Conservation (phyloP, 2,888 invertebrate species). For the Nematopogon swammerdamellus region DNA sequence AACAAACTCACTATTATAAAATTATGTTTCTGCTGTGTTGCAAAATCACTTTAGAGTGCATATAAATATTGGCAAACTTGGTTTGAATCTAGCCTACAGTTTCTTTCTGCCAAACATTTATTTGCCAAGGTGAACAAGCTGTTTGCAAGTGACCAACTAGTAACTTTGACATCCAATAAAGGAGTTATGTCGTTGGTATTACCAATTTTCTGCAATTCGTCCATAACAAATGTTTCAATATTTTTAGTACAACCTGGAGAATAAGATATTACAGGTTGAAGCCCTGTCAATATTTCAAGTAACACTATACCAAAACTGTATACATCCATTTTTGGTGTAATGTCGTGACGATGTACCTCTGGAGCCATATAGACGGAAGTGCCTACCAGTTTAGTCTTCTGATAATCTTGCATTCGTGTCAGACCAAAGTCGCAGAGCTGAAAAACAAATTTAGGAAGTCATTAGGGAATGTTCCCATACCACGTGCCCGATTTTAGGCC, state of each 20-base stretch:
- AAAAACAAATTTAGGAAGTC: constrained; percentile 23
- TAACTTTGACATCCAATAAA: constrained; percentile 55
- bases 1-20: too few species aligned
- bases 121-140: constrained; percentile 52
- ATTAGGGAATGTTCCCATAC: too few species aligned
- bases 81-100: constrained; percentile 56
- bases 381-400: constrained; percentile 58
- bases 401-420: constrained; percentile 54
- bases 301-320: constrained; percentile 77
- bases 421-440: constrained; percentile 76
- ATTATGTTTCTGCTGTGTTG: too few species aligned
- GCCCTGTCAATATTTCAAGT: constrained; percentile 68
- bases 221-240: constrained; percentile 26
- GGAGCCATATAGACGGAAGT: constrained; percentile 76
- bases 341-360: constrained; percentile 65
- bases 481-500: too few species aligned
- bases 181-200: constrained; percentile 43
- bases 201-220: constrained; percentile 52
- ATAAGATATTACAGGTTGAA: constrained; percentile 58
- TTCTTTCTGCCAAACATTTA: constrained; percentile 55
- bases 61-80: constrained; percentile 38
- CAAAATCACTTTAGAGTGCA: too few species aligned
- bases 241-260: constrained; percentile 55
- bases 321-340: constrained; percentile 72
- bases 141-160: constrained; percentile 48